Evolutionary conservation across 2,797 vertebrate genomes (phyloP).

Genomic region (Gymnodraco acuticeps): DNA sequence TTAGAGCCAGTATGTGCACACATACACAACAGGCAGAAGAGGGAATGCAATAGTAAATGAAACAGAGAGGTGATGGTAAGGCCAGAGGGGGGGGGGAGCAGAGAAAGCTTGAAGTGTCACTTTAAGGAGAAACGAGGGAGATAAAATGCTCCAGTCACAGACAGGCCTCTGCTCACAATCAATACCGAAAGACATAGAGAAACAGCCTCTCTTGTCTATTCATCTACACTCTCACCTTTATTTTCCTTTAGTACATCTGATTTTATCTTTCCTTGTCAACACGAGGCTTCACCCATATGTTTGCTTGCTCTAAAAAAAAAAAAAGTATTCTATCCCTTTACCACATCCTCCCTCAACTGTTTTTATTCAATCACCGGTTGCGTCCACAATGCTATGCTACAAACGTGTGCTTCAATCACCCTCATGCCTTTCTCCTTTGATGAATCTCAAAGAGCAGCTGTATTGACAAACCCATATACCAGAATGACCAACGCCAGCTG

Average conservation of each 20-base stretch:
- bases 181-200: slow-evolving; percentile 62
- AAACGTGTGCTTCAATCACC: slow-evolving; percentile 45
- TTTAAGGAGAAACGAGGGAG: slow-evolving; percentile 54
- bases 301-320: slow-evolving; percentile 13
- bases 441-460: slow-evolving; percentile 43
- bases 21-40: slow-evolving; percentile 25
- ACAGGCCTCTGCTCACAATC: slow-evolving; percentile 62
- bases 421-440: slow-evolving; percentile 34
- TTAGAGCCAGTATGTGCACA: slow-evolving; percentile 51
- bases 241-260: slow-evolving; percentile 8
- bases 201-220: slow-evolving; percentile 51
- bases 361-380: slow-evolving; percentile 48
- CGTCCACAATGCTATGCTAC: slow-evolving; percentile 7
- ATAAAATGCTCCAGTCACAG: slow-evolving; percentile 63
- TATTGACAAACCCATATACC: slow-evolving; percentile 76
- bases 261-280: slow-evolving; percentile 31
- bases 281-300: slow-evolving; percentile 20
- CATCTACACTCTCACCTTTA: slow-evolving; percentile 27
- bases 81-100: slow-evolving; percentile 21
- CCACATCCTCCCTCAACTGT: slow-evolving; percentile 11
- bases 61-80: slow-evolving; percentile 61
- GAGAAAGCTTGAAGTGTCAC: slow-evolving; percentile 49
- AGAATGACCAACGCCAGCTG: slow-evolving; percentile 45
- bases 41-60: slow-evolving; percentile 70
- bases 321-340: slow-evolving; percentile 5